Evolutionary conservation across 1,140 invertebrate genomes (phyloP).

Genomic region (Vanessa tameamea): DNA sequence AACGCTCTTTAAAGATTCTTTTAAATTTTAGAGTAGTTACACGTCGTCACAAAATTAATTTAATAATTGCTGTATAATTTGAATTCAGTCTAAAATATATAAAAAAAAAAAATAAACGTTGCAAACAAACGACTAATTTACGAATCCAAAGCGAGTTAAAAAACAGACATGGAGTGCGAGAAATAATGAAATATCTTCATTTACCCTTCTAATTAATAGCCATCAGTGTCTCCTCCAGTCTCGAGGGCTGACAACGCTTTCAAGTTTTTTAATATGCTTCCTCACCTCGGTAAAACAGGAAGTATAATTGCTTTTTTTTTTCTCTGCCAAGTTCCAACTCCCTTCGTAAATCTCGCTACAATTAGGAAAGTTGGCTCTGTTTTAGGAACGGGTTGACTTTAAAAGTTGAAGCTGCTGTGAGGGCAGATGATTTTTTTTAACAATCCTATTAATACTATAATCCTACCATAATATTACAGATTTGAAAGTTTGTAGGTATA

Average conservation of each 20-base stretch:
- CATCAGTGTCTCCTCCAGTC: slow-evolving; percentile 77
- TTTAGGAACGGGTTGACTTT: slow-evolving; percentile 47
- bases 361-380: slow-evolving; percentile 67
- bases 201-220: slow-evolving; percentile 79
- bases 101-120: not conserved
- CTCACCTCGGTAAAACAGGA: slow-evolving; percentile 76
- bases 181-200: slow-evolving; percentile 76
- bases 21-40: too few species aligned
- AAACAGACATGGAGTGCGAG: slow-evolving; percentile 51
- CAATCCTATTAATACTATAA: too few species aligned
- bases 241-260: slow-evolving; percentile 73
- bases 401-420: slow-evolving; percentile 15
- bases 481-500: too few species aligned
- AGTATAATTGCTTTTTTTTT: slow-evolving; percentile 78
- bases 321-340: slow-evolving; percentile 58
- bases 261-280: slow-evolving; percentile 80
- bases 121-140: slow-evolving; percentile 23
- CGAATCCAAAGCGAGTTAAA: slow-evolving; percentile 39
- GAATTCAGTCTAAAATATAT: too few species aligned
- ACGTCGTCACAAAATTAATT: too few species aligned
- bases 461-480: too few species aligned
- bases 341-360: slow-evolving; percentile 69
- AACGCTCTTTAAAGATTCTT: too few species aligned
- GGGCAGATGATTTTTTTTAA: slow-evolving; percentile 6
- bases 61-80: too few species aligned